Conservation (phyloP, 2,113 vertebrate species). For the Bostrychus sinensis region DNA sequence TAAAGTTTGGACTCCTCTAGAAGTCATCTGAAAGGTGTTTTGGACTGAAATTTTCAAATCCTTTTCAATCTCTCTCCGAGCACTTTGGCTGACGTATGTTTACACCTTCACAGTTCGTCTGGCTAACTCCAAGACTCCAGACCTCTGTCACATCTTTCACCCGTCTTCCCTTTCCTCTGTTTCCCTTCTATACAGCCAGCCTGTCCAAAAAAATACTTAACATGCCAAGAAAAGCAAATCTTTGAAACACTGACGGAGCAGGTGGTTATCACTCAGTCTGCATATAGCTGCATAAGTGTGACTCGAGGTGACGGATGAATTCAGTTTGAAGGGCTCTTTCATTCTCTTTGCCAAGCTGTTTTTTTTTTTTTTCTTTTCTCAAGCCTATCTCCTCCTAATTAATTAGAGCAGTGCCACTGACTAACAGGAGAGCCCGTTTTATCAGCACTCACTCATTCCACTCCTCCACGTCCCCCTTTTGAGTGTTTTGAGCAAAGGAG, state of each 20-base stretch:
- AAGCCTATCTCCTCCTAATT: conserved; percentile 60
- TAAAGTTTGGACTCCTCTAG: neutral
- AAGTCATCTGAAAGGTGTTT: neutral
- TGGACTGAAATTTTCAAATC: neutral
- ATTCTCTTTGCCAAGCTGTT: conserved; percentile 32
- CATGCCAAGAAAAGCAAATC: conserved; percentile 15
- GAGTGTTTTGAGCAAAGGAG: conserved; percentile 31
- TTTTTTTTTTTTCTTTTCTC: conserved; percentile 34
- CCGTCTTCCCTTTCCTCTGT: neutral
- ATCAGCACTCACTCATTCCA: conserved; percentile 60
- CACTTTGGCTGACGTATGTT: neutral
- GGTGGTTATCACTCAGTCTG: conserved; percentile 18
- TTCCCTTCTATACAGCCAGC: neutral
- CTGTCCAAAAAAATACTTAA: neutral
- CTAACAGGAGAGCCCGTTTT: conserved; percentile 56
- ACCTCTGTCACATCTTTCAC: neutral
- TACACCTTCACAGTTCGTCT: neutral
- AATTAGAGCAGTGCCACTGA: conserved; percentile 57
- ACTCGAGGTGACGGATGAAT: conserved; percentile 36
- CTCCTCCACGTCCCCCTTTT: conserved; percentile 31
- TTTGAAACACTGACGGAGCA: conserved; percentile 8
- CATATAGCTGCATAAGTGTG: conserved; percentile 15
- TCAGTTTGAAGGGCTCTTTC: conserved; percentile 32
- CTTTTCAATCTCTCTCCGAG: neutral
- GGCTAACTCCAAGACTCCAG: conserved; percentile 3